A percentile compares a stretch with the other conserved stretches of the same genome.
Conservation (phyloP, 2,888 invertebrate species). For the Cordylochernes scorpioides region DNA sequence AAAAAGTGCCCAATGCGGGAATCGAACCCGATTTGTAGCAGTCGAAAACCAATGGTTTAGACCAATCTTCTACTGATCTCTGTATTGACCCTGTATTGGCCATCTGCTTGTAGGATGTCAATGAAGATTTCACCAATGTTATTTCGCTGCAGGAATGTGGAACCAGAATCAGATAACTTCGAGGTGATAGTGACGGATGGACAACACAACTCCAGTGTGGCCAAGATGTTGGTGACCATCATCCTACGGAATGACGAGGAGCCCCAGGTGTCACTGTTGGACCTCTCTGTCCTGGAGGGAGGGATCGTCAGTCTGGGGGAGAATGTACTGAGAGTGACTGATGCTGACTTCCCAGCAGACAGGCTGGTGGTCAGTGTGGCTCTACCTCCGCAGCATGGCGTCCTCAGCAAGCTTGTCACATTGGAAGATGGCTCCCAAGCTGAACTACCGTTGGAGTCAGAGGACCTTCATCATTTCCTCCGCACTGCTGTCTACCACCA, state of each 20-base stretch:
- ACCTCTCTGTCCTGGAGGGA: constrained; percentile 15
- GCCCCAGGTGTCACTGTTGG: constrained; percentile 19
- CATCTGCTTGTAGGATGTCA: no score
- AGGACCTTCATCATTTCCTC: constrained; percentile 19
- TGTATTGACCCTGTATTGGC: no score
- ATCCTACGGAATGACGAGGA: constrained; percentile 20
- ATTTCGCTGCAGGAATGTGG: constrained; percentile 19
- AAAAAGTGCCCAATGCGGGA: no score
- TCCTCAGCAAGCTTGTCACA: constrained; percentile 12
- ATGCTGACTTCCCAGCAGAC: constrained; percentile 20
- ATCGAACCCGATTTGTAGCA: no score
- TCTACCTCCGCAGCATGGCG: constrained; percentile 15
- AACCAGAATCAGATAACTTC: constrained; percentile 21
- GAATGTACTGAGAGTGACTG: constrained; percentile 19
- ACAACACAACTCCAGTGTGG: constrained; percentile 18
- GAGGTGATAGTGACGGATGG: constrained; percentile 21
- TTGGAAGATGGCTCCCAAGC: constrained; percentile 18
- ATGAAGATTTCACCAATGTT: no score
- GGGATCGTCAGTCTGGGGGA: constrained; percentile 17
- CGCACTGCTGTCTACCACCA: constrained; percentile 20
- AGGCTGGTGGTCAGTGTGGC: constrained; percentile 18
- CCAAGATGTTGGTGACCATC: constrained; percentile 18
- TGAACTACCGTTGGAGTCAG: constrained; percentile 18
- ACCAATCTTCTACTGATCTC: no score
- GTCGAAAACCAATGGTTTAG: no score